Evolutionary conservation across 1,140 invertebrate species (phyloP), one percentile per base, ranked within the genome.

Genomic region (Drosophila seguyi): DNA sequence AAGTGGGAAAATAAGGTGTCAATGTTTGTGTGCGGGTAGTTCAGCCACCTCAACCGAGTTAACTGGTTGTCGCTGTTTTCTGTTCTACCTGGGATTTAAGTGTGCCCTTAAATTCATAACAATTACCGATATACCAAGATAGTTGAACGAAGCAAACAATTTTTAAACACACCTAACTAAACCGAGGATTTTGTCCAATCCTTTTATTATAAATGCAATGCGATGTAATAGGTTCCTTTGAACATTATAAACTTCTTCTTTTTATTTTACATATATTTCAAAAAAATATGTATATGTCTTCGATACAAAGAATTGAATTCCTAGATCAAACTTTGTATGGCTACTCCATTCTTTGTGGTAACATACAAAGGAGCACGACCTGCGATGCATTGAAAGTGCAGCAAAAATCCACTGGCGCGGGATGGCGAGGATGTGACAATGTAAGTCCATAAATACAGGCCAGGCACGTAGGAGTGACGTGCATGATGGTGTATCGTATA

Each of bases 401-500:
- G 11, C 13, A n/a, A 20, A 27, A 16, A 10, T 18, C 14, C 18
- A 47, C 25, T 47, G 18, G 18, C n/a, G 25, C 16, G 22, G 42
- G 6, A 48, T 7, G 20, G 39, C 11, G 10, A 48, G 56, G 18
- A 58, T 47, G 41, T 45, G 39, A 52, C 31, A 71, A 50, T 66
- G 31, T 44, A 11, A 18, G 47, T 31, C 59, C 47, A 68, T 68
- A 68, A 73, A 78, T 62, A 45, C 34, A 78, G 66, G 61, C 62
- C 62, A 58, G 48, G 72, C 76, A 79, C 81, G 76, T 84, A 76
- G 50, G 45, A 25, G 34, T 57, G 31, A 71, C 65, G 71, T 55
- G 50, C 81, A 81, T 60, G 57, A 55, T 79, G 75, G 48, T 36
- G 45, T 47, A 47, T 27, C 42, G 71, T 41, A 80, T 84, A 85